These are phyloP conservation scores for Polyommatus iphigenia DNA, from an alignment of 2,888 invertebrate genomes.

Conservation along the genomic window DNA sequence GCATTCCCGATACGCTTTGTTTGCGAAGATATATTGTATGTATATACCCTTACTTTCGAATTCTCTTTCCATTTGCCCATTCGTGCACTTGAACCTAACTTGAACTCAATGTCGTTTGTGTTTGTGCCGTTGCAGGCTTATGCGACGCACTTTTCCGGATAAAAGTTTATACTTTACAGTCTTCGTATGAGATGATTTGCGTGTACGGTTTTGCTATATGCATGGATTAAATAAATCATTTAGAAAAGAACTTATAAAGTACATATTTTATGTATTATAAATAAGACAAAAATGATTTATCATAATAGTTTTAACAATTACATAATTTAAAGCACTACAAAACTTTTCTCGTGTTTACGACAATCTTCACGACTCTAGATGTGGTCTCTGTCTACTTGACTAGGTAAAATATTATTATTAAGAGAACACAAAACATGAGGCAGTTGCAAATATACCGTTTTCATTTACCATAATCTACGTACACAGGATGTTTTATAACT, in stretches of 20 bases:
- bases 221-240: not conserved
- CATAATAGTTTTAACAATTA: too few species aligned
- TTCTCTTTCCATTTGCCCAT: slow-evolving; percentile 45
- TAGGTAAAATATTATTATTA: too few species aligned
- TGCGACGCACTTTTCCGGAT: slow-evolving; percentile 29
- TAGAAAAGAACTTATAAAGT: not conserved
- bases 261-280: not conserved
- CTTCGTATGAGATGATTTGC: not conserved
- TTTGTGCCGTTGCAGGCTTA: slow-evolving; percentile 15
- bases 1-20: slow-evolving; percentile 57
- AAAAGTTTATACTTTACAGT: not conserved
- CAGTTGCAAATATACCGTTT: not conserved
- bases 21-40: slow-evolving; percentile 41
- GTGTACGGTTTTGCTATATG: not conserved
- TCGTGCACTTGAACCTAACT: slow-evolving; percentile 42
- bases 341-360: too few species aligned
- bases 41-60: slow-evolving; percentile 43
- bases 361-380: too few species aligned
- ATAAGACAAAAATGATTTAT: not conserved
- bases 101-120: slow-evolving; percentile 38
- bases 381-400: too few species aligned
- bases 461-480: not conserved
- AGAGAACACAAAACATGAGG: not conserved
- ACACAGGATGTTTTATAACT: not conserved
- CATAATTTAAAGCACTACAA: too few species aligned